Evolutionary conservation across 2,113 vertebrate genomes (phyloP).

Genomic region (Daphoenositta chrysoptera): DNA sequence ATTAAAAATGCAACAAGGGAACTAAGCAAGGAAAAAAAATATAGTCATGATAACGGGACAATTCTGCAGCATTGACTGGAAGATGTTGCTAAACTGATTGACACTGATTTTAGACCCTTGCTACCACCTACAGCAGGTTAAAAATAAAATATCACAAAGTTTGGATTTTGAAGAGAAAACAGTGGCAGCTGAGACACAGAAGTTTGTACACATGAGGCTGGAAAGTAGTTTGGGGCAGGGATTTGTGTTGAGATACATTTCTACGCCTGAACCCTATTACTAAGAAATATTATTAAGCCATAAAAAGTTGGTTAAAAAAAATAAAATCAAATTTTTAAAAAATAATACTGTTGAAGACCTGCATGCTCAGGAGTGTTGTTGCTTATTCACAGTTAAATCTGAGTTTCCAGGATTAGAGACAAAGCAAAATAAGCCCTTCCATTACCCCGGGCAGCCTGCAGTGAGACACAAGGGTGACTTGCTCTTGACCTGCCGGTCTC

Average conservation of each 20-base stretch:
- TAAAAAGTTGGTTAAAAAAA: neutral
- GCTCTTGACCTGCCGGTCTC: neutral
- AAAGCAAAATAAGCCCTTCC: neutral
- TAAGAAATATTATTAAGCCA: neutral
- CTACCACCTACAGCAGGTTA: neutral
- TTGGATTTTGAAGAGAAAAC: neutral
- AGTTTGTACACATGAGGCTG: neutral
- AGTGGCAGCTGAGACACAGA: neutral
- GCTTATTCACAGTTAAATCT: neutral
- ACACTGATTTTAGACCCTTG: neutral
- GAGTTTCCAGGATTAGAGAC: neutral
- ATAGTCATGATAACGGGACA: accelerated
- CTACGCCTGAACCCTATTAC: neutral
- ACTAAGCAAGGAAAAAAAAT: neutral
- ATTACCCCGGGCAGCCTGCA: neutral
- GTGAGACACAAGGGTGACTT: accelerated
- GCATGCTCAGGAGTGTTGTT: accelerated
- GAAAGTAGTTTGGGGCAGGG: neutral
- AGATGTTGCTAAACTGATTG: neutral
- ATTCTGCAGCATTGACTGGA: neutral
- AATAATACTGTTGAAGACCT: neutral
- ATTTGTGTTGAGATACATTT: neutral
- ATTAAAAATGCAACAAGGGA: neutral
- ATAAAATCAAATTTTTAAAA: neutral
- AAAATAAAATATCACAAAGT: neutral